A percentile compares a stretch with the other conserved stretches of the same genome.
Conservation (phyloP, 2,113 vertebrate genomes). For the Channa argus region DNA sequence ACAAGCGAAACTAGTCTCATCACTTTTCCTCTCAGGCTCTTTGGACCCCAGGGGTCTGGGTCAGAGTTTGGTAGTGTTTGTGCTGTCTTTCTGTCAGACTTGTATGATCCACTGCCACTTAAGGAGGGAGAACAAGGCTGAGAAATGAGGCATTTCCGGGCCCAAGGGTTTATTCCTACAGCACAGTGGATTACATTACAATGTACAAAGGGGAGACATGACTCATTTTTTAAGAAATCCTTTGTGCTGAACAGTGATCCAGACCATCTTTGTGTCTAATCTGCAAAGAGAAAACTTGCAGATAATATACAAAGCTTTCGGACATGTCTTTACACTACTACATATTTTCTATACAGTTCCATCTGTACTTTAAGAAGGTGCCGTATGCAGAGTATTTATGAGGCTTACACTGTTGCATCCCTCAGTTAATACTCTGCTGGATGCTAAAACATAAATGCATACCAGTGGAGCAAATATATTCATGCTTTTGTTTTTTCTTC, state of each 20-base stretch:
- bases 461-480: slow-evolving; percentile 12
- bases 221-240: slow-evolving; percentile 34
- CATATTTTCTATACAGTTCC: slow-evolving; percentile 13
- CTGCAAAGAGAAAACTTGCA: slow-evolving; percentile 23
- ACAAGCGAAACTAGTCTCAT: slow-evolving; percentile 51
- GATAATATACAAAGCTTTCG: slow-evolving; percentile 10
- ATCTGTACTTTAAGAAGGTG: slow-evolving; percentile 12
- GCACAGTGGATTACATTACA: slow-evolving; percentile 70
- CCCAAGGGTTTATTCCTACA: slow-evolving; percentile 70
- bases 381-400: slow-evolving; percentile 22
- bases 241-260: slow-evolving; percentile 16
- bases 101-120: slow-evolving; percentile 72
- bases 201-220: slow-evolving; percentile 35
- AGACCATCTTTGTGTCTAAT: slow-evolving; percentile 25
- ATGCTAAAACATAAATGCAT: slow-evolving; percentile 28
- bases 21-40: slow-evolving; percentile 74
- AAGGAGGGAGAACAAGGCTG: slow-evolving; percentile 67
- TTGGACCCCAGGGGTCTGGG: slow-evolving; percentile 70
- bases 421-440: slow-evolving; percentile 9
- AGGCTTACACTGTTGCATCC: slow-evolving; percentile 17
- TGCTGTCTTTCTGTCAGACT: slow-evolving; percentile 68
- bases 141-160: slow-evolving; percentile 78
- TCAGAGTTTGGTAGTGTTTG: slow-evolving; percentile 70
- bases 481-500: slow-evolving; percentile 1
- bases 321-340: slow-evolving; percentile 9